Evolutionary conservation across 2,113 vertebrate genomes (phyloP).

Genomic region (Ciconia boyciana): DNA sequence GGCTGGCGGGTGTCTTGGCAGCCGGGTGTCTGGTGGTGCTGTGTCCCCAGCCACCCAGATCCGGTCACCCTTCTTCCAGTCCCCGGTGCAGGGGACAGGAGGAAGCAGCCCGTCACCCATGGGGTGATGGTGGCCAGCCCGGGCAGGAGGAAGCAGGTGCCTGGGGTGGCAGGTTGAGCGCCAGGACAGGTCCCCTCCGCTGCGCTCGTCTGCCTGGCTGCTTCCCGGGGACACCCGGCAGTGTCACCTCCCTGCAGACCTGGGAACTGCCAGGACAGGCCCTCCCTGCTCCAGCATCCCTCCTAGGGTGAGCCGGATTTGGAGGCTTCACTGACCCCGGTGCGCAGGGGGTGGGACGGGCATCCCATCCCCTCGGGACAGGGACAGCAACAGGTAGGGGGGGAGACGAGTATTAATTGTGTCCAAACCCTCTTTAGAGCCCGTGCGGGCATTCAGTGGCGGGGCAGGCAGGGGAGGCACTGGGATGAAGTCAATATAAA

Average conservation of each 20-base stretch:
- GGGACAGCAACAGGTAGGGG: neutral
- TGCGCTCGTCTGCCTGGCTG: neutral
- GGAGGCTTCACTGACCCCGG: rapidly evolving
- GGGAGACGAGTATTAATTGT: neutral
- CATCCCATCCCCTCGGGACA: neutral
- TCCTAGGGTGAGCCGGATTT: neutral
- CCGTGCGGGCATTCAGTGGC: neutral
- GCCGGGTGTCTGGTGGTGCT: rapidly evolving
- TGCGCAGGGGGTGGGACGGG: neutral
- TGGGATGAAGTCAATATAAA: conserved; percentile 84
- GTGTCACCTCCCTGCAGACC: neutral
- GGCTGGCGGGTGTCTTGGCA: neutral
- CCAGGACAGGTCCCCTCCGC: neutral
- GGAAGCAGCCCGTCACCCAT: neutral
- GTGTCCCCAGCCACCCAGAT: neutral
- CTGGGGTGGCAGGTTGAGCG: neutral
- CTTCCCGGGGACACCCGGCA: rapidly evolving
- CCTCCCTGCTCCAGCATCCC: neutral
- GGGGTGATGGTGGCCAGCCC: neutral
- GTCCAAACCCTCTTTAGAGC: neutral
- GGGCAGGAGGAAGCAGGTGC: neutral
- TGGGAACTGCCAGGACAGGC: neutral
- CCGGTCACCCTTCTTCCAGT: neutral
- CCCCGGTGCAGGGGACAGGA: rapidly evolving
- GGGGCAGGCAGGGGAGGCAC: conserved; percentile 65